Base-by-base conservation (phyloP, 1,140 invertebrate genomes). In the Drosophila novamexicana region DNA sequence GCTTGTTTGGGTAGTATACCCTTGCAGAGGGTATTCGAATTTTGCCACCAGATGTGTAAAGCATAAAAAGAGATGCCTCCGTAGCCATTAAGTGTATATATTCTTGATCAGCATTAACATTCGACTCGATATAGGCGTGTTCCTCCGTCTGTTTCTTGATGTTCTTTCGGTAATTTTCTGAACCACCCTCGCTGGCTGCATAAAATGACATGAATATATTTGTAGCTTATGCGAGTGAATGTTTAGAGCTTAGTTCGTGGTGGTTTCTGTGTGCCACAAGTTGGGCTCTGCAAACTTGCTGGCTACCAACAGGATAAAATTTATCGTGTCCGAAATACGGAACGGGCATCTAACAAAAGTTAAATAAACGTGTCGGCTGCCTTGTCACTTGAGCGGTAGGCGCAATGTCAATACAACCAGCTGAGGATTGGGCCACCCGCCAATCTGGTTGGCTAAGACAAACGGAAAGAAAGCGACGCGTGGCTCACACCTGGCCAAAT, bases 291-390 rank as follows among this genome's bases (percentile, higher is more conserved):
- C 22, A 29, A 29, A 16, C 37, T 37, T 44, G 47, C 54, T 39
- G 22, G 36, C 54, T 37, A 50, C 42, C 61, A 68, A 68, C 47
- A 54, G 59, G 58, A 70, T 70, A 63, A 52, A 50, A 44, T 34
- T 50, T 47, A 40, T 63, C 12, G 32, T 34, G 18, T 37, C 54
- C 37, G 52, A 18, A 49, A 61, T 36, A 52, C 39, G 40, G 47
- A 61, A 29, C 36, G 37, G 14, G 63, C 66, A 67, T 58, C 39
- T 47, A 66, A 58, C 63, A 67, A 59, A 72, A 72, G 45, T 58
- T 67, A 52, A 72, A 72, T 53, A 72, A 67, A 72, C 63, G 69
- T 72, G 69, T 57, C 54, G 44, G 12, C 54, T 57, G 12, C 54
- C 42, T 57, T 44, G 54, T 67, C 54, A 72, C 66, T 67, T 64